Evolutionary conservation across 2,113 vertebrate genomes (phyloP), one percentile per base, ranked within the genome.

Genomic region (Laticauda laticaudata): DNA sequence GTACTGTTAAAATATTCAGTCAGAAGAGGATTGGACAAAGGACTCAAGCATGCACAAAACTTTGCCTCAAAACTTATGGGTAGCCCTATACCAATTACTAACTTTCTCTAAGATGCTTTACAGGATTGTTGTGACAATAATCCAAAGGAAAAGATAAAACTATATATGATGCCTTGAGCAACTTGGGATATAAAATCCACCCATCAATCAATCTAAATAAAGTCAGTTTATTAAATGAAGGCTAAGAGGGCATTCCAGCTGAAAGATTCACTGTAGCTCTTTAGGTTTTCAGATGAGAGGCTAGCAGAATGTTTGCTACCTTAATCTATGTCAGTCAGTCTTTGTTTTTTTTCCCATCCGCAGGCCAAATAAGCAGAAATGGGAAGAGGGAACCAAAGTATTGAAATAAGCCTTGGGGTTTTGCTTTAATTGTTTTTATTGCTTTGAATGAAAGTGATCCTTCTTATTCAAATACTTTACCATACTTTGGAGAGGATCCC

Each of bases 201-300:
- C 20, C 34, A 81, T 43, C 15, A 7, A 81, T 81, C 69, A 20
- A 81, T 81, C 69, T 8, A 81, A 81, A 81, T 81, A 39, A 81
- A 81, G 6, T 81, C 34, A 81, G 8, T 81, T 81, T 45, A 10
- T 69, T 29, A 75, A 88, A 75, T 48, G 39, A 26, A 93, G 93
- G 93, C 94, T 92, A 95, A 94, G 96, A 93, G 95, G 55, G 95
- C 23, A 95, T 94, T 94, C 95, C 94, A 96, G 94, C 92, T 81
- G 20, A 20, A 39, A 21, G 69, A 21, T 43, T 81, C 7, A 81
- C 7, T 8, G 18, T 21, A 43, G 75, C 34, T 39, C 6, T 34
- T 34, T 15, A n/a, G 5, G 14, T 75, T 34, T 75, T 34, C 21
- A 81, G 15, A 21, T 81, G 75, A 43, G 7, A 81, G 7, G 18